Base-by-base conservation (phyloP, 2,113 vertebrate species). In the Candoia aspera region DNA sequence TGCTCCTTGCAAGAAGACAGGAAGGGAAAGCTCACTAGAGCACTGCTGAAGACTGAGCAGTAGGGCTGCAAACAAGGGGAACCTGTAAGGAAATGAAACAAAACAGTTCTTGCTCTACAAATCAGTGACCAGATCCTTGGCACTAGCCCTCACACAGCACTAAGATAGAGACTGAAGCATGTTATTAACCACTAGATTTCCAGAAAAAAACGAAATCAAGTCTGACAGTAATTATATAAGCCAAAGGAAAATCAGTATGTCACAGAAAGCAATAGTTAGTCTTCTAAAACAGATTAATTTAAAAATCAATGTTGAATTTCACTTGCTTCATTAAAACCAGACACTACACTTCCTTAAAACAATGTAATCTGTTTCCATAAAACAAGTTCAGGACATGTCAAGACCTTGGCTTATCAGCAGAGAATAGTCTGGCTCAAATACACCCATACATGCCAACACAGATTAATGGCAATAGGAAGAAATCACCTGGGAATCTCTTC, bases 11-110 rank as follows among this genome's bases (percentile, higher is more conserved):
- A 99, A 93, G 90, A 94, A 93, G 88, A 98, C 97, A 0, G 99
- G 98, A 0, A 98, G 92, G 84, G 97, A 97, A 3, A 99, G 98
- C 95, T 99, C 99, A 0, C 95, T 96, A 90, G 95, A 97, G 88
- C 99, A 99, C 2, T 93, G 97, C 86, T 97, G 97, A 95, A 99
- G 98, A 94, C 97, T 98, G 94, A 85, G 94, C 90, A 99, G 98
- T 73, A 99, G 86, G 19, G 98, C 98, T 93, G 97, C 96, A 95
- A 98, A 97, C 87, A 99, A 95, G 86, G 98, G 97, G 55, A 97
- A 89, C 93, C 99, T 99, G 94, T 64, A 92, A 85, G 17, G 79
- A 94, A 89, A 92, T 5, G 92, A 92, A 23, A 92, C 4, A 92
- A n/a, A 33, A 84, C 29, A 1, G 4, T 95, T 94, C 94, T 0